Evolutionary conservation across 2,113 vertebrate genomes (phyloP), one percentile per base, ranked within the genome.

Genomic region (Raja brachyura): DNA sequence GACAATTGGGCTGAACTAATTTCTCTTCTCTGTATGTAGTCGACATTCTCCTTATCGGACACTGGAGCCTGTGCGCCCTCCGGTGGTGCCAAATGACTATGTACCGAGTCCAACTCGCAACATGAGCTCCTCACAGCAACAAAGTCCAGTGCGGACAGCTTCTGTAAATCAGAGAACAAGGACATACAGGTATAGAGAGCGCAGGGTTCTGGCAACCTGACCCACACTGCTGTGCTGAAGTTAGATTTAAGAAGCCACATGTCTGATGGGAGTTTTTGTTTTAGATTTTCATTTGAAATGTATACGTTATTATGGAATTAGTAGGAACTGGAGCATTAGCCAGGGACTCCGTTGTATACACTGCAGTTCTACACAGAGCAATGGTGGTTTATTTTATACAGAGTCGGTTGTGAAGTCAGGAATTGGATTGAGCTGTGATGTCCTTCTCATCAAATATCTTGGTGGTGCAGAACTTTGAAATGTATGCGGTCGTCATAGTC

Each of bases 21-120:
- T 86, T 94, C 93, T 94, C 95, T 94, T 95, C 96, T 93, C 95
- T 18, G 94, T 95, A 95, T 96, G 95, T 97, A 99, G 99, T 97
- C 98, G 98, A 95, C 98, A 99, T 96, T 99, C 99, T 97, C 99
- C 99, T 95, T 99, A 99, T 95, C 97, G 98, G 97, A 99, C 99
- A 25, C 96, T 99, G 94, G 98, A 99, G 97, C 99, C 99, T 70
- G 99, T 99, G 96, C 98, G 98, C 96, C 98, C 99, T 94, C 99
- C 99, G 56, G 98, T 99, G 96, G 97, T 99, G 95, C 98, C 99
- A 96, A 99, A 99, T 95, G 98, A 99, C 97, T 99, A 99, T 94
- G 98, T 99, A 96, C 98, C 97, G 93, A 99, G 99, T 96, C 99
- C 99, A 95, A 99, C 98, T 93, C 98, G 98, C 97, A 98, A 97